phyloP scores from a whole-genome alignment of 2,113 vertebrate genomes.

The Paramormyrops kingsleyae region DNA sequence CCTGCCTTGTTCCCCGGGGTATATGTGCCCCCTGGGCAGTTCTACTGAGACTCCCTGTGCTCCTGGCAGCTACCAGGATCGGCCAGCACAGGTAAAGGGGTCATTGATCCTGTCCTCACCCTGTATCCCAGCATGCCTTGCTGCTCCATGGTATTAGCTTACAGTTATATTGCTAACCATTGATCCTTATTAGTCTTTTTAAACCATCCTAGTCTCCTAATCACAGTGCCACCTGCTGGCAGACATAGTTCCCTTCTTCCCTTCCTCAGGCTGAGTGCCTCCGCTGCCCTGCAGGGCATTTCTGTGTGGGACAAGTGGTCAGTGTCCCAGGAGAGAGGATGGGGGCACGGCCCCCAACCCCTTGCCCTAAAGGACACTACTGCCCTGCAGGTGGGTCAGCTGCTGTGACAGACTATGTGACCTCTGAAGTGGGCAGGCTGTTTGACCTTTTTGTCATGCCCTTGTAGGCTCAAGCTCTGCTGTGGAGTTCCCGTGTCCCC shows the following conservation, averaged over 20 bases:
- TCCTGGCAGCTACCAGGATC: constrained; percentile 72
- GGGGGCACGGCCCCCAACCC: constrained; percentile 46
- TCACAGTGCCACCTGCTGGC: background rate
- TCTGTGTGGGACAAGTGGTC: constrained; percentile 49
- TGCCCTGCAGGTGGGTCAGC: constrained; percentile 57
- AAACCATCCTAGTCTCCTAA: background rate
- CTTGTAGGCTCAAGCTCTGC: constrained; percentile 55
- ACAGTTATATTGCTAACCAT: background rate
- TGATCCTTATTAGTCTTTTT: background rate
- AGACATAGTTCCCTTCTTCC: background rate
- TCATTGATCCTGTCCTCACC: background rate
- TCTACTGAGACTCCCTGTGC: constrained; percentile 58
- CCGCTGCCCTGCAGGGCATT: constrained; percentile 68
- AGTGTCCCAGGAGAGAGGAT: constrained; percentile 36
- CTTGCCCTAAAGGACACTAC: constrained; percentile 64
- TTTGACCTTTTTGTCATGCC: background rate
- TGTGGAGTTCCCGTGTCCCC: constrained; percentile 60
- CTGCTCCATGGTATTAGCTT: background rate
- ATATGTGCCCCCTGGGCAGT: constrained; percentile 75
- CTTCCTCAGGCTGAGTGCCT: constrained; percentile 53
- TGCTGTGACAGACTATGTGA: too few relatives aligned
- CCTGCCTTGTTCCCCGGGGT: constrained; percentile 63
- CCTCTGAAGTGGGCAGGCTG: background rate
- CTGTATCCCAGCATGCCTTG: background rate
- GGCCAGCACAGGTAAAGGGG: constrained; percentile 58